A percentile compares a stretch with the other conserved stretches of the same genome.
These are phyloP conservation scores for Orthonychiurus folsomi DNA, from an alignment of 2,888 invertebrate genomes.

Conservation along the genomic window DNA sequence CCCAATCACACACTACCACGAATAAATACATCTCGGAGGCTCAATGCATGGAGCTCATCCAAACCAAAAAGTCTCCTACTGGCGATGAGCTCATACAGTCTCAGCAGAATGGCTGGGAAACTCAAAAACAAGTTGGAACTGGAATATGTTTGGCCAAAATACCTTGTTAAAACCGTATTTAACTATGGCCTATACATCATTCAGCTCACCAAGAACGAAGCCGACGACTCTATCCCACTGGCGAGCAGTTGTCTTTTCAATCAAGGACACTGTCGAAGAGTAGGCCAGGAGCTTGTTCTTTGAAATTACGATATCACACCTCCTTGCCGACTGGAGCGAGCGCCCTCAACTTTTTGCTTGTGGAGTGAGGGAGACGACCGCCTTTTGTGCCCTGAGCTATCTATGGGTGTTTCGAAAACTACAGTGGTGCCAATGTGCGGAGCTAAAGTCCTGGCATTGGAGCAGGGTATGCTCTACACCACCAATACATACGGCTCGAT, in stretches of 20 bases:
- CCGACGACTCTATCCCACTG: background rate
- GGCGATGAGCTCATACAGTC: background rate
- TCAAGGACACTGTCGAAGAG: background rate
- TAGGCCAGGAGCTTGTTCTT: too few species aligned
- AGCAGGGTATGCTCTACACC: too few species aligned
- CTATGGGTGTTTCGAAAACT: too few species aligned
- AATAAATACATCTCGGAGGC: background rate
- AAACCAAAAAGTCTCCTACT: background rate
- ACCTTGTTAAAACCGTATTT: background rate
- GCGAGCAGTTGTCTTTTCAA: background rate
- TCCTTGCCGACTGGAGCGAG: too few species aligned
- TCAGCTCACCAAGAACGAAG: background rate
- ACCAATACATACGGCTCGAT: too few species aligned
- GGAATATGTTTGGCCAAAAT: background rate
- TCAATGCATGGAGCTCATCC: background rate
- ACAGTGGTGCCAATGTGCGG: too few species aligned
- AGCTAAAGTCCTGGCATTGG: too few species aligned
- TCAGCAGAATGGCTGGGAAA: background rate
- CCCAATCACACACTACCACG: background rate
- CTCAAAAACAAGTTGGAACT: background rate
- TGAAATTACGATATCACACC: too few species aligned
- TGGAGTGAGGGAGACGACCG: too few species aligned
- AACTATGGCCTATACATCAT: background rate
- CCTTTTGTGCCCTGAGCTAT: too few species aligned
- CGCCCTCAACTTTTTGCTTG: too few species aligned